These are phyloP conservation scores for Morus bassanus DNA, from an alignment of 2,797 vertebrate species.

Conservation along the genomic window DNA sequence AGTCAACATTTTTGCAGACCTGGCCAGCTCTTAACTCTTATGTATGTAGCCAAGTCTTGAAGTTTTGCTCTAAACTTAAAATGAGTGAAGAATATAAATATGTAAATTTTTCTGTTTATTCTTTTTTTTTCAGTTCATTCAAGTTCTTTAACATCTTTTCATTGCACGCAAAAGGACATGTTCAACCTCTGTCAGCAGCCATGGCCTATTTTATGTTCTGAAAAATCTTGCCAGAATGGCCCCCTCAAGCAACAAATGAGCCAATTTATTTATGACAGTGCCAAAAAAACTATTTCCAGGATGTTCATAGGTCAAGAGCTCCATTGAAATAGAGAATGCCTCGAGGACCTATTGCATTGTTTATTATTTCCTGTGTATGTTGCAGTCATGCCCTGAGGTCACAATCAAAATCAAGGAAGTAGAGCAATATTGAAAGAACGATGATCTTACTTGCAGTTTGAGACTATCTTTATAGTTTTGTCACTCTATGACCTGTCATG, in stretches of 20 bases:
- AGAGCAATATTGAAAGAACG: not conserved
- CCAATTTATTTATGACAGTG: constrained; percentile 46
- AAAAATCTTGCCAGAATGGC: not conserved
- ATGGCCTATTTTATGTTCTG: not conserved
- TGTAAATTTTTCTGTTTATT: not conserved
- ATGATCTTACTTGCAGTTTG: not conserved
- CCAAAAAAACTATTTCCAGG: constrained; percentile 36
- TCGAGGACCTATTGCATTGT: not conserved
- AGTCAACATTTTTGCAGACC: not conserved
- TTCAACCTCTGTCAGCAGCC: not conserved
- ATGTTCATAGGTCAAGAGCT: constrained; percentile 47
- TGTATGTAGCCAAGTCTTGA: not conserved
- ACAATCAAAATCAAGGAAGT: not conserved
- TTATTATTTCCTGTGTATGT: constrained; percentile 3
- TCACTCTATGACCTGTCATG: not conserved
- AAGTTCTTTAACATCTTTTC: not conserved
- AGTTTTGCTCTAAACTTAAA: not conserved
- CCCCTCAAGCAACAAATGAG: not conserved
- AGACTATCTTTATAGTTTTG: not conserved
- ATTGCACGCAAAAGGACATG: not conserved
- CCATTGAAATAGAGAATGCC: constrained; percentile 20
- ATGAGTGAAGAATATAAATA: not conserved
- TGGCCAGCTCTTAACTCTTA: not conserved
- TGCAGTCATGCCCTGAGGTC: not conserved
- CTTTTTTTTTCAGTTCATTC: not conserved